phyloP scores from a whole-genome alignment of 2,113 vertebrate species.

The Hippocampus abdominalis region DNA sequence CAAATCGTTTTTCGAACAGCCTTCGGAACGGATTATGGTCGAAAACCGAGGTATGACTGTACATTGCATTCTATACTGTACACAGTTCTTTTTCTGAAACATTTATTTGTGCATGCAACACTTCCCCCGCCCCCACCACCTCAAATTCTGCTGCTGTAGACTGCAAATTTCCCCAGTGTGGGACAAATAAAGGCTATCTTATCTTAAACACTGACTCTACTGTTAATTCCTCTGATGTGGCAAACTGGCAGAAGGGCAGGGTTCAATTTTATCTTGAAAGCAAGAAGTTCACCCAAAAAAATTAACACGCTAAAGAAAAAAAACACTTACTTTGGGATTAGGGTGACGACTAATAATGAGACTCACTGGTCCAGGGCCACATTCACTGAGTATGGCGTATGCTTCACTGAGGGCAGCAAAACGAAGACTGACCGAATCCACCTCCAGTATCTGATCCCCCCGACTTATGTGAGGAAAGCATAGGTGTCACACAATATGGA shows the following conservation, averaged over 20 bases:
- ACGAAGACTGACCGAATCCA: slow-evolving; percentile 87
- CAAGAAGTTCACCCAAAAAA: neutral
- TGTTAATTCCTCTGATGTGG: neutral
- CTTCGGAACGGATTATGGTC: too few species aligned
- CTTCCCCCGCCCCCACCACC: too few species aligned
- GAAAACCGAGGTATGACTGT: too few species aligned
- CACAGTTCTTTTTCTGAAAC: too few species aligned
- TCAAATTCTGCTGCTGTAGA: too few species aligned
- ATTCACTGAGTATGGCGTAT: slow-evolving; percentile 90
- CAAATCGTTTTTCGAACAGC: too few species aligned
- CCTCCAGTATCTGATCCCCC: slow-evolving; percentile 93
- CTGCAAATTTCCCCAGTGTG: too few species aligned
- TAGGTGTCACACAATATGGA: neutral
- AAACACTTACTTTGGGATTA: slow-evolving; percentile 82
- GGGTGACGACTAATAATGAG: slow-evolving; percentile 93
- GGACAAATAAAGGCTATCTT: too few species aligned
- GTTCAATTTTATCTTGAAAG: neutral
- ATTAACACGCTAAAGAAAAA: neutral
- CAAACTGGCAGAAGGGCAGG: neutral
- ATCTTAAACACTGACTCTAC: neutral
- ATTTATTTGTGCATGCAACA: too few species aligned
- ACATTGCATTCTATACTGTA: too few species aligned
- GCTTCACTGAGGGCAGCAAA: slow-evolving; percentile 89
- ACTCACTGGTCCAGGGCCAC: slow-evolving; percentile 88
- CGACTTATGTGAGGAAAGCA: slow-evolving; percentile 68